Base-by-base conservation (phyloP, 2,113 vertebrate genomes). In the Tylochromis polylepis region DNA sequence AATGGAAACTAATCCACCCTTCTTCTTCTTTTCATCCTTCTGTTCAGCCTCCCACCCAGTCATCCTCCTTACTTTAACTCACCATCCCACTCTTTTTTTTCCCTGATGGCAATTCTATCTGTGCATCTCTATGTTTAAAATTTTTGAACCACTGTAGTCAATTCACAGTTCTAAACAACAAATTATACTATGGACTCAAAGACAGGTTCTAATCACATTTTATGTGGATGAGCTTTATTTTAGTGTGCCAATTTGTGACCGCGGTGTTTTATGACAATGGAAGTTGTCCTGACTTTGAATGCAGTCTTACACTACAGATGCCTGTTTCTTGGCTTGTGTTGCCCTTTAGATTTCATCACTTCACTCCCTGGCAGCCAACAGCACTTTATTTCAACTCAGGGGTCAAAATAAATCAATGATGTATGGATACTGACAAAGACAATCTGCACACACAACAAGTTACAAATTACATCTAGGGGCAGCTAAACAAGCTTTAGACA, bases 1-100 rank as follows among this genome's bases (percentile, higher is more conserved):
- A 92, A 95, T 94, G 94, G 86, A 56, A 86, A 90, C 77, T 91
- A 89, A 93, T 91, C 87, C 93, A 62, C 82, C 77, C 79, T 88
- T 87, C 88, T 91, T 87, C 87, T 87, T 83, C 91, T 38, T 60
- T 86, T 90, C 62, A 65, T 89, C 85, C 85, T 88, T 53, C 65
- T 90, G 57, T 85, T 89, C 83, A 85, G 83, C 57, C 85, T 41
- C 57, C 75, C 89, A 84, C 70, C 78, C 75, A 70, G 67, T 88
- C 79, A 60, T 79, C 51, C 31, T 84, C 59, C 81, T 91, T 85
- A 88, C 89, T 81, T 90, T 58, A 67, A 84, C 31, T 70, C 53
- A 53, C 24, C 41, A 81, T 90, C 70, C 27, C 43, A 62, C 53
- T 56, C 27, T 58, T 36, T 77, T 36, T 77, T 34, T 49, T 43